Base-by-base conservation (phyloP, 1,140 invertebrate species). In the Drosophila fuyamai region DNA sequence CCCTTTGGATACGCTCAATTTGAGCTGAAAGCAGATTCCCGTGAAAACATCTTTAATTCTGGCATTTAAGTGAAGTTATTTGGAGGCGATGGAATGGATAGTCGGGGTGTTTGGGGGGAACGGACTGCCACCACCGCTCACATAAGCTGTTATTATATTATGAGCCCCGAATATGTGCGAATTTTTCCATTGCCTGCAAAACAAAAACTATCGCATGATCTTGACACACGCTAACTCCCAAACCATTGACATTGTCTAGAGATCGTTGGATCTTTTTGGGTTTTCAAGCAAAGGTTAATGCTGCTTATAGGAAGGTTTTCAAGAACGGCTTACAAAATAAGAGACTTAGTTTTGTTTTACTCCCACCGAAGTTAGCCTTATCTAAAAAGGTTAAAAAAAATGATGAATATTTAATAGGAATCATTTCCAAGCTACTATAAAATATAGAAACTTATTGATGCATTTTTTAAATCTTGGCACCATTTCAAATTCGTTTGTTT, bases 1-100 rank as follows among this genome's bases (percentile, higher is more conserved):
- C 40, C 63, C 7, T 36, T 51, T 62, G 58, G 80, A 56, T 36
- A 82, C 48, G 83, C 79, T 78, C 81, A 85, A 85, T 85, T 85
- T 82, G 57, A 54, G 53, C 38, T 56, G 48, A 18, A 68, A 81
- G 50, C 81, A 86, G 76, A 85, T 62, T 75, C 67, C 74, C 81
- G 79, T 85, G 63, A 85, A 79, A 81, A 58, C 46, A 73, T 63
- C 54, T 60, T 50, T 65, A 61, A 58, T 79, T 61, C 50, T 62
- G 51, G 27, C 35, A 43, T 23, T 61, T 46, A 65, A 46, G 56
- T 61, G 32, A 29, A 46, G 56, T 18, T 47, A 61, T 55, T 63
- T 23, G 38, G 36, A 50, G 58, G 63, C 63, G 58, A 50, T 50
- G 27, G 46, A 12, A 12, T 23, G 44, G 8, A 47, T 29, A 16